A percentile compares a stretch with the other conserved stretches of the same genome.
Conservation (phyloP, 2,113 vertebrate genomes). For the Alethe castanea region DNA sequence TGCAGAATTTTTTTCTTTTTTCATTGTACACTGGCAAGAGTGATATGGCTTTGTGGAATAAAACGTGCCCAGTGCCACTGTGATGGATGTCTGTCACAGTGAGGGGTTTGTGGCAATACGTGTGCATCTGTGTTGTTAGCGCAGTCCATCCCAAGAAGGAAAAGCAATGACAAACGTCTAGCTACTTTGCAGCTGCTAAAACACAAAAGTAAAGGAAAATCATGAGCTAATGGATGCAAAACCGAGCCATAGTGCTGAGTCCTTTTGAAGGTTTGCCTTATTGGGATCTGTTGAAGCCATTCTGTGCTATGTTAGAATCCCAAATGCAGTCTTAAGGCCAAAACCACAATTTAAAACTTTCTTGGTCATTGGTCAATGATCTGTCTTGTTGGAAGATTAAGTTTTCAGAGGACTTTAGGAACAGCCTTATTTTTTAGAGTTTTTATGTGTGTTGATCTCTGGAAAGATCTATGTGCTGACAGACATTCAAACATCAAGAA, state of each 20-base stretch:
- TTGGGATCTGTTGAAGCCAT: neutral
- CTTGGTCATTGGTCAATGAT: neutral
- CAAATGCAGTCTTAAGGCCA: neutral
- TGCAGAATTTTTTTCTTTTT: neutral
- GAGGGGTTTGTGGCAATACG: neutral
- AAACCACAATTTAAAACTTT: constrained; percentile 35
- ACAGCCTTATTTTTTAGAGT: neutral
- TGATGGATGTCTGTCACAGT: neutral
- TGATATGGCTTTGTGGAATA: neutral
- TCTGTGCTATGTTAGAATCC: neutral
- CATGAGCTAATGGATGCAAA: neutral
- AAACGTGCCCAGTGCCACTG: rapidly evolving
- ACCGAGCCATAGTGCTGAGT: neutral
- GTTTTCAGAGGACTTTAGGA: neutral
- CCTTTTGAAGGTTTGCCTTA: neutral
- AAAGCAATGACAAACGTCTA: neutral
- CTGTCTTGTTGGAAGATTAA: neutral
- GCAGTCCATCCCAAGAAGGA: neutral
- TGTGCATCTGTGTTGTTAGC: neutral
- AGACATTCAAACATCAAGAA: neutral
- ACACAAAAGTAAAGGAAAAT: neutral
- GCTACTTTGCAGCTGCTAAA: neutral
- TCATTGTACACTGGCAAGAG: neutral
- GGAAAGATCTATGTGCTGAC: neutral
- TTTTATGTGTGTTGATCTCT: neutral